Conservation (phyloP, 2,797 vertebrate species). For the Mormyrops boulengeri region DNA sequence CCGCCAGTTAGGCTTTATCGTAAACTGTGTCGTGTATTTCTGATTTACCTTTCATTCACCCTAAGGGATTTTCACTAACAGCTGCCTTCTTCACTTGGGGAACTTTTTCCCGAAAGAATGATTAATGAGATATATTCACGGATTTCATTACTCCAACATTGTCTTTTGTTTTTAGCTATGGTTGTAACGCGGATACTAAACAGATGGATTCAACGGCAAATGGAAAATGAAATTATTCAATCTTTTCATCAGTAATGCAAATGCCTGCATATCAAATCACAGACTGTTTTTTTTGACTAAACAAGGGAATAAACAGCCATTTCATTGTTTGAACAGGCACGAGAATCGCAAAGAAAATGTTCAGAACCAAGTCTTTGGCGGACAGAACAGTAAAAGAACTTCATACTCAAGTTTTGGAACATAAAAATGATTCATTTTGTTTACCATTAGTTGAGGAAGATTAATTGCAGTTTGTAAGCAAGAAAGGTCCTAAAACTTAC, state of each 20-base stretch:
- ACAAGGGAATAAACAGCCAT: constrained; percentile 35
- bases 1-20: background rate
- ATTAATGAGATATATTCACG: constrained; percentile 42
- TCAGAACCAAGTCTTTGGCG: background rate
- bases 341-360: background rate
- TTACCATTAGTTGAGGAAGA: background rate
- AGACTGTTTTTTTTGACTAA: constrained; percentile 13
- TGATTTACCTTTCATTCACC: background rate
- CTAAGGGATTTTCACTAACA: constrained; percentile 22
- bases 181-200: constrained; percentile 36
- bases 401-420: background rate
- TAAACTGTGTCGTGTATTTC: background rate
- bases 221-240: constrained; percentile 30
- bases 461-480: background rate
- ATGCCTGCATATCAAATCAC: constrained; percentile 30
- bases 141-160: constrained; percentile 32
- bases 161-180: constrained; percentile 30
- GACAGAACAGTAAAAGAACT: background rate
- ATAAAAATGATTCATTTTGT: background rate
- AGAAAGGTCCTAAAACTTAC: constrained; percentile 51
- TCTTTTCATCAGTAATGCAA: constrained; percentile 31
- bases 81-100: constrained; percentile 38
- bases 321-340: constrained; percentile 22
- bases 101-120: constrained; percentile 15
- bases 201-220: constrained; percentile 44